These are phyloP conservation scores for Sialis lutaria DNA, from an alignment of 2,888 invertebrate genomes.

Conservation along the genomic window DNA sequence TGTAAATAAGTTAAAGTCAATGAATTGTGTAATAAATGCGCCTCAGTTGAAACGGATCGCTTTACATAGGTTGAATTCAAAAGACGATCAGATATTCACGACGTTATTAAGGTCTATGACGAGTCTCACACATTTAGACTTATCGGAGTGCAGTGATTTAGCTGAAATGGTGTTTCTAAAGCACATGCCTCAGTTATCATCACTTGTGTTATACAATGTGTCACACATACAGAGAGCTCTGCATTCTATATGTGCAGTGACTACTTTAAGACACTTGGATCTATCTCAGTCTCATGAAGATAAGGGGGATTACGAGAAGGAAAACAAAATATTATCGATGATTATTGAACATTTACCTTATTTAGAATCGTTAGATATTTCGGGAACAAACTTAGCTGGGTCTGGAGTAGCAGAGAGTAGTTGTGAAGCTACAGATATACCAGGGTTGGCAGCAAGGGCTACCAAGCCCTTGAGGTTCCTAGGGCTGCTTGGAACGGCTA, in stretches of 20 bases:
- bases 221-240: conserved; percentile 43
- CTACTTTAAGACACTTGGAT: conserved; percentile 55
- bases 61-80: conserved; percentile 31
- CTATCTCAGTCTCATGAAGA: conserved; percentile 61
- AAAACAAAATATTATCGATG: conserved; percentile 50
- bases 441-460: conserved; percentile 64
- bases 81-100: conserved; percentile 30
- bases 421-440: conserved; percentile 55
- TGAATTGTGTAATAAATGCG: conserved; percentile 31
- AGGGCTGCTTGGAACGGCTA: conserved; percentile 76
- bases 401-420: conserved; percentile 48
- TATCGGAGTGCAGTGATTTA: conserved; percentile 46
- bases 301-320: conserved; percentile 50
- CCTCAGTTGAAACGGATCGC: conserved; percentile 40
- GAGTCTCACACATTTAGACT: conserved; percentile 48
- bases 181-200: conserved; percentile 47
- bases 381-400: conserved; percentile 89
- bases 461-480: conserved; percentile 70
- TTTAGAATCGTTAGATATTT: conserved; percentile 77
- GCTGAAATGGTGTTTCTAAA: conserved; percentile 48
- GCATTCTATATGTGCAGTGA: conserved; percentile 38
- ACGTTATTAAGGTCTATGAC: conserved; percentile 38
- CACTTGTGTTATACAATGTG: conserved; percentile 69
- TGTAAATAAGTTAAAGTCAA: conserved; percentile 9
- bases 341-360: conserved; percentile 57